Conservation (phyloP, 2,113 vertebrate genomes). For the Mandrillus leucophaeus region DNA sequence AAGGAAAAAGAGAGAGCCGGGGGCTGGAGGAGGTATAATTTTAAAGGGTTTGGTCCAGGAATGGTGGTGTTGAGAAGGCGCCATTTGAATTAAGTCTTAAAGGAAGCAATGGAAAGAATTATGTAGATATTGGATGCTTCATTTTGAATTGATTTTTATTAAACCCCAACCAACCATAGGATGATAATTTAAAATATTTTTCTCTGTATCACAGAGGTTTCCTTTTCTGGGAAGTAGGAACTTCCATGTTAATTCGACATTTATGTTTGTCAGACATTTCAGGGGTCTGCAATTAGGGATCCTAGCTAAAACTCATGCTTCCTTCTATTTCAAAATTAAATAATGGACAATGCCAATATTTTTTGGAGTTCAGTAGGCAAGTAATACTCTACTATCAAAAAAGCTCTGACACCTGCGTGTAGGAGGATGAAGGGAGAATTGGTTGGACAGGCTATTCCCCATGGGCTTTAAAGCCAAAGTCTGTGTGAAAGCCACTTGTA, state of each 20-base stretch:
- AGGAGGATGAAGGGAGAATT: fast-evolving
- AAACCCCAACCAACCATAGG: conserved; percentile 46
- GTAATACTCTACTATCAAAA: background rate
- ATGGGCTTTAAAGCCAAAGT: background rate
- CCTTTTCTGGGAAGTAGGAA: conserved; percentile 46
- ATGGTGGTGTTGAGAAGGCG: background rate
- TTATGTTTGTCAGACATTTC: conserved; percentile 64
- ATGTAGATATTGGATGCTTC: background rate
- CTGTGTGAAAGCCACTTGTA: background rate
- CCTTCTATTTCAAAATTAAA: conserved; percentile 78
- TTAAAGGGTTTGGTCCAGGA: background rate
- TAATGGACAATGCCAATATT: conserved; percentile 75
- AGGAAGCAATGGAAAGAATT: background rate
- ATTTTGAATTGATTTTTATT: conserved; percentile 40
- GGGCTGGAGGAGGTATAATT: fast-evolving
- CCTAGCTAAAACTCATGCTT: conserved; percentile 74
- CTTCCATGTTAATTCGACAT: conserved; percentile 58
- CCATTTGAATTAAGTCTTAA: background rate
- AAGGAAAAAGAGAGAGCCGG: background rate
- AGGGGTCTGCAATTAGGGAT: conserved; percentile 76
- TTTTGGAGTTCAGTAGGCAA: conserved; percentile 36
- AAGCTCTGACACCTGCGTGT: no score
- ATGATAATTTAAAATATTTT: conserved; percentile 52
- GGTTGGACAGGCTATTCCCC: background rate
- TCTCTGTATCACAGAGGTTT: conserved; percentile 15